A percentile compares a stretch with the other conserved stretches of the same genome.
These are phyloP conservation scores for Lydus trimaculatus DNA, from an alignment of 2,888 invertebrate genomes.

Conservation along the genomic window DNA sequence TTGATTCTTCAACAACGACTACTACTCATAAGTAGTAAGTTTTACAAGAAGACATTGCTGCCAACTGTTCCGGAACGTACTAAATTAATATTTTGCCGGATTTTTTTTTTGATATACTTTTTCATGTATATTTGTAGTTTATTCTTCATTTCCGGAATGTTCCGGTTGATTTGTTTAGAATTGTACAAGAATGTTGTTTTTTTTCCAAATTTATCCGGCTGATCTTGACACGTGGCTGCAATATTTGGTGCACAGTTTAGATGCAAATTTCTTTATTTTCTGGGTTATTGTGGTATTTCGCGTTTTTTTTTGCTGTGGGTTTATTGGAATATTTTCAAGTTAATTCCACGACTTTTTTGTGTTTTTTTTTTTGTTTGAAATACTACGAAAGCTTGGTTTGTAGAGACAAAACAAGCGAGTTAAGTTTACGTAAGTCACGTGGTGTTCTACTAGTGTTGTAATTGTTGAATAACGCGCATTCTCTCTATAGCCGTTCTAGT, in stretches of 20 bases:
- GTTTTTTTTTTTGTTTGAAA: no score
- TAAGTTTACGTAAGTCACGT: no score
- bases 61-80: not conserved
- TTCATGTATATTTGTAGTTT: not conserved
- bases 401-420: no score
- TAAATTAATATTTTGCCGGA: not conserved
- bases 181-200: not conserved
- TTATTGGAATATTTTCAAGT: no score
- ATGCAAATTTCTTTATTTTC: not conserved
- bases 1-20: not conserved
- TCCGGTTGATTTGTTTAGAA: not conserved
- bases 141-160: not conserved
- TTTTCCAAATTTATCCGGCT: slow-evolving; percentile 26
- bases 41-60: not conserved
- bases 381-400: no score
- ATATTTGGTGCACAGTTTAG: not conserved
- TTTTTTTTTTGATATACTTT: not conserved
- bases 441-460: no score
- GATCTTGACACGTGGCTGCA: slow-evolving; percentile 23
- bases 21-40: no score
- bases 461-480: no score
- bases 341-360: no score
- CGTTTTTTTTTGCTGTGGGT: no score
- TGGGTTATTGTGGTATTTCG: not conserved
- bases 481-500: no score